Base-by-base conservation (phyloP, 2,113 vertebrate genomes). In the Raja brachyura region DNA sequence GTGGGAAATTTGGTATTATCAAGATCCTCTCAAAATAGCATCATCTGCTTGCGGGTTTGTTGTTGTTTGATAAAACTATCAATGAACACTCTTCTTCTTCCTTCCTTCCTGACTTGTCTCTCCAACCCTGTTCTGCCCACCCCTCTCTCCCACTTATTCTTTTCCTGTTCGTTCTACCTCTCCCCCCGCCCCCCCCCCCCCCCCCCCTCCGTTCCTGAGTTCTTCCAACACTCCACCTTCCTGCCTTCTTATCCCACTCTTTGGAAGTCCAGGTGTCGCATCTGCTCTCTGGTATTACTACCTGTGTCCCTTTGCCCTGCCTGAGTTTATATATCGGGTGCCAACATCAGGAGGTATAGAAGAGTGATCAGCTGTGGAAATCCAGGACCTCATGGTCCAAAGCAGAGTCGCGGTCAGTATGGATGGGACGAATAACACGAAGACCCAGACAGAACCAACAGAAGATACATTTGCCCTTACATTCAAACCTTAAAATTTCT, bases 371-470 rank as follows among this genome's bases (percentile, higher is more conserved):
- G 22, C 22, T 25, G 20, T 56, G 11, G 48, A 0, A 86, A 86
- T 63, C 28, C 56, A n/a, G 25, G 56, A 63, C 14, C 1, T 18
- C 33, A 56, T 66, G 59, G 13, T 14, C 16, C 83, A 88, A 63
- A 63, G 83, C 1, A 63, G n/a, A 88, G 59, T 88, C 11, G 63
- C 83, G 18, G 14, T 63, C 28, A 63, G 4, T 16, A 6, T 66
- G 83, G 59, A 14, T 14, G 6, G 28, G n/a, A 63, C 54, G 28
- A 18, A 63, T 16, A 63, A n/a, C 83, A 31, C n/a, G 5, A 25
- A 48, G 56, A 54, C 22, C 54, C 56, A 86, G 54, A 86, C 59
- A 63, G 83, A 86, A 63, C 56, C 83, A 88, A 88, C 83, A 77
- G n/a, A 31, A 63, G 83, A 66, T 16, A 86, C 31, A 63, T 56